These are phyloP conservation scores for Acanthopagrus latus DNA, from an alignment of 2,797 vertebrate genomes.

Conservation along the genomic window DNA sequence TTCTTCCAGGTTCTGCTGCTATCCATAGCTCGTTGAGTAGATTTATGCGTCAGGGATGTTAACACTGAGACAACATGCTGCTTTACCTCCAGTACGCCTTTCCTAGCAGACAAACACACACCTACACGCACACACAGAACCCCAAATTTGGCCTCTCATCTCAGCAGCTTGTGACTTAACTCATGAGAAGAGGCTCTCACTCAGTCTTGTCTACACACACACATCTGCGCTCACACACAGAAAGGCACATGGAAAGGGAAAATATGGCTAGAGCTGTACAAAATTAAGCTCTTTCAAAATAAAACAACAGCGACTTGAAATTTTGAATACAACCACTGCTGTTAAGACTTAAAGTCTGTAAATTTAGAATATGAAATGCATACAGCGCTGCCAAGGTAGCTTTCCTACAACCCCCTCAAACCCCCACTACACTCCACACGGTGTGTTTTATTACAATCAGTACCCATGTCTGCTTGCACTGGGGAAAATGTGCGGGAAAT, in stretches of 20 bases:
- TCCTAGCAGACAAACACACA: constrained; percentile 2
- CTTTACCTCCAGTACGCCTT: constrained; percentile 22
- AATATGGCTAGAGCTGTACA: constrained; percentile 15
- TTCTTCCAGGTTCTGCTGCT: constrained; percentile 29
- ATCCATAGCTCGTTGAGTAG: constrained; percentile 38
- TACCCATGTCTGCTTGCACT: constrained; percentile 84
- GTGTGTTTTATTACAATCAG: constrained; percentile 87
- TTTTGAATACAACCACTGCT: constrained; percentile 26
- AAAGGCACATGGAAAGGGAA: constrained; percentile 11
- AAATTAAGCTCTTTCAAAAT: constrained; percentile 44
- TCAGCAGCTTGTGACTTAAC: constrained; percentile 28
- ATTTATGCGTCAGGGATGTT: constrained; percentile 52
- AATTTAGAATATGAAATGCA: constrained; percentile 72
- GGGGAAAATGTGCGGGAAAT: constrained; percentile 86
- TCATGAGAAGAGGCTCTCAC: constrained; percentile 4
- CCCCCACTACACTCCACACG: constrained; percentile 31
- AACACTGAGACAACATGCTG: constrained; percentile 28
- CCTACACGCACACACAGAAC: constrained; percentile 17
- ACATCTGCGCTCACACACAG: constrained; percentile 10
- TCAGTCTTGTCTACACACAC: not conserved
- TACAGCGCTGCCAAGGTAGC: constrained; percentile 56
- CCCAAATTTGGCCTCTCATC: constrained; percentile 37
- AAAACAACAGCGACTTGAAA: constrained; percentile 41
- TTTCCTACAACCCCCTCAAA: constrained; percentile 39
- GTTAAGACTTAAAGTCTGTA: constrained; percentile 49